Base-by-base conservation (phyloP, 2,113 vertebrate species). In the Hemiscyllium ocellatum region DNA sequence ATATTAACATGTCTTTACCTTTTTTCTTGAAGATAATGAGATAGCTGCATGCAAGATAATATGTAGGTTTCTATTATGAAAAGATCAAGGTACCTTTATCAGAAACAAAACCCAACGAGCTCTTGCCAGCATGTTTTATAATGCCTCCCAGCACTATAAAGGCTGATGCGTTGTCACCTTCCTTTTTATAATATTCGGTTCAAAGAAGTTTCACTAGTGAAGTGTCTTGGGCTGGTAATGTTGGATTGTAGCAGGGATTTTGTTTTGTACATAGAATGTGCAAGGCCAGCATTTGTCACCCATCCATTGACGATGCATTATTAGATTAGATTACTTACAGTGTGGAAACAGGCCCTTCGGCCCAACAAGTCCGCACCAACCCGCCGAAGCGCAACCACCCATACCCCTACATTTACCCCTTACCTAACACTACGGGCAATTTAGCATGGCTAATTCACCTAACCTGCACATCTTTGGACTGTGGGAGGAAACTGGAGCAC, bases 11-110 rank as follows among this genome's bases (percentile, higher is more conserved):
- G 29, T 91, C 89, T 91, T 65, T 66, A 65, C 61, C 3, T 66
- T 91, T 65, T n/a, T 66, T 61, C 7, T 65, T 91, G 89, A 66
- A 66, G 56, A 66, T 68, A 93, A 93, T 93, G 15, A 66, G 89
- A 91, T 37, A 91, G n/a, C 89, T 66, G 29, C 33, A 4, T 93
- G 65, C 61, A 66, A 93, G 87, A 61, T 93, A 66, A 93, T 93
- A 66, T 37, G 89, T 93, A 93, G 61, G 61, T 1, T 93, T 61
- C 20, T 56, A 90, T 90, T 90, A n/a, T 87, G 87, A 90, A 90
- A 90, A 56, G 52, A 90, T 37, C 33, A 42, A 93, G 66, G 61
- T n/a, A 93, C 37, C n/a, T 66, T 66, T 66, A 61, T 22, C 7
- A 22, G 89, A 13, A 19, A 66, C 20, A 37, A 68, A 24, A n/a